A percentile compares a stretch with the other conserved stretches of the same genome.
These are phyloP conservation scores for Malurus cyaneus DNA, from an alignment of 2,113 vertebrate species.

Conservation along the genomic window DNA sequence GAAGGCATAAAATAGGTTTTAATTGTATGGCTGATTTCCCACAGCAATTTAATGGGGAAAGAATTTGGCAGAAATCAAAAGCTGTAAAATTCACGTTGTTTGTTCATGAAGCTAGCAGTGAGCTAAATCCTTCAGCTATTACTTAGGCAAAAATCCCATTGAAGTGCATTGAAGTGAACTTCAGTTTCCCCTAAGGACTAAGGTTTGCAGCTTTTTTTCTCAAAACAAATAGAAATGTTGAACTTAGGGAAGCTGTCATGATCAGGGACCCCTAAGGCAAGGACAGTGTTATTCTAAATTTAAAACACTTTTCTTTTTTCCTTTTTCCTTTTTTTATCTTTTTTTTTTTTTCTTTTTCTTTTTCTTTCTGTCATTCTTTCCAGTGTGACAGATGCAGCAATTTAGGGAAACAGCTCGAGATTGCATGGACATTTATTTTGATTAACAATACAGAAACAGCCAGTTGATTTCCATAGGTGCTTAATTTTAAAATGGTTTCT, in stretches of 20 bases:
- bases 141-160: constrained; percentile 14
- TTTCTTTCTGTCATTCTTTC: background rate
- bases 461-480: constrained; percentile 19
- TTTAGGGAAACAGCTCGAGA: background rate
- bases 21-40: constrained; percentile 61
- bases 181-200: background rate
- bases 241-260: constrained; percentile 19
- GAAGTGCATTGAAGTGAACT: constrained; percentile 21
- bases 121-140: constrained; percentile 28
- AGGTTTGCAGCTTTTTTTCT: constrained; percentile 34
- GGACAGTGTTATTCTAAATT: background rate
- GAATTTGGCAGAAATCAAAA: constrained; percentile 62
- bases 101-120: constrained; percentile 43
- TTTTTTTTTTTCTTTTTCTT: background rate
- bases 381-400: constrained; percentile 3
- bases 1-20: constrained; percentile 49
- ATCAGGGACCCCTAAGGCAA: background rate
- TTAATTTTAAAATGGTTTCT: constrained; percentile 47
- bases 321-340: background rate
- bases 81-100: constrained; percentile 62
- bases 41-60: constrained; percentile 47
- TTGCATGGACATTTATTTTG: background rate
- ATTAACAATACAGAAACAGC: background rate
- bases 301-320: background rate
- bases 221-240: background rate